Conservation (phyloP, 2,113 vertebrate genomes). For the Phyllostomus discolor region DNA sequence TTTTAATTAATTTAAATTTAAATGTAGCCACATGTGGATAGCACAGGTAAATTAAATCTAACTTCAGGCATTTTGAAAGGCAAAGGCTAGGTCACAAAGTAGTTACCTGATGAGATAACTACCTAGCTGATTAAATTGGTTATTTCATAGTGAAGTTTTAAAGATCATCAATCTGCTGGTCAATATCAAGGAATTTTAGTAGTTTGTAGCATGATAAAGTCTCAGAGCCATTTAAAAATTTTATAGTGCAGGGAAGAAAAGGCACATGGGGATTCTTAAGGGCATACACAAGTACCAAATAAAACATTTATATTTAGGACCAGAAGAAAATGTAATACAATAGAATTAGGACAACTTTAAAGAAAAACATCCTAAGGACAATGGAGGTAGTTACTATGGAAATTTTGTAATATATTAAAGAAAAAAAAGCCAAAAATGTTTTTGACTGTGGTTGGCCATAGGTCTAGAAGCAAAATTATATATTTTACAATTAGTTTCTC, state of each 20-base stretch:
- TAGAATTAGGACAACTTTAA: slow-evolving; percentile 6
- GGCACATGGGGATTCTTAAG: neutral
- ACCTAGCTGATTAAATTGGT: neutral
- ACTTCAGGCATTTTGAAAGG: slow-evolving; percentile 16
- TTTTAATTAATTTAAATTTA: neutral
- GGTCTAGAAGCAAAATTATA: slow-evolving; percentile 1
- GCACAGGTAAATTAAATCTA: neutral
- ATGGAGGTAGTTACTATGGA: neutral
- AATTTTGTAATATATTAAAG: slow-evolving; percentile 8
- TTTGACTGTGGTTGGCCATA: neutral
- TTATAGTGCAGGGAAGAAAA: slow-evolving; percentile 29
- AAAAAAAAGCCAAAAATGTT: neutral
- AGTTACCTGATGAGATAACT: neutral
- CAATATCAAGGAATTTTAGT: slow-evolving; percentile 16
- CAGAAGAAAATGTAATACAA: slow-evolving; percentile 36
- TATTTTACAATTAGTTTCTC: neutral
- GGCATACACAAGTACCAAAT: slow-evolving; percentile 9
- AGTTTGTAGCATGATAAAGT: slow-evolving; percentile 42
- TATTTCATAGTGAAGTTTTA: slow-evolving; percentile 41
- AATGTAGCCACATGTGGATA: neutral
- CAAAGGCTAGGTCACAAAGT: neutral
- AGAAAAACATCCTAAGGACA: neutral
- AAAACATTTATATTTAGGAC: slow-evolving; percentile 26
- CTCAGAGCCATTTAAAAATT: slow-evolving; percentile 24
- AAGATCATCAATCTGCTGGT: slow-evolving; percentile 39